A percentile compares a stretch with the other conserved stretches of the same genome.
Evolutionary conservation across 2,113 vertebrate species (phyloP).

Genomic region (Dissostichus mawsoni): DNA sequence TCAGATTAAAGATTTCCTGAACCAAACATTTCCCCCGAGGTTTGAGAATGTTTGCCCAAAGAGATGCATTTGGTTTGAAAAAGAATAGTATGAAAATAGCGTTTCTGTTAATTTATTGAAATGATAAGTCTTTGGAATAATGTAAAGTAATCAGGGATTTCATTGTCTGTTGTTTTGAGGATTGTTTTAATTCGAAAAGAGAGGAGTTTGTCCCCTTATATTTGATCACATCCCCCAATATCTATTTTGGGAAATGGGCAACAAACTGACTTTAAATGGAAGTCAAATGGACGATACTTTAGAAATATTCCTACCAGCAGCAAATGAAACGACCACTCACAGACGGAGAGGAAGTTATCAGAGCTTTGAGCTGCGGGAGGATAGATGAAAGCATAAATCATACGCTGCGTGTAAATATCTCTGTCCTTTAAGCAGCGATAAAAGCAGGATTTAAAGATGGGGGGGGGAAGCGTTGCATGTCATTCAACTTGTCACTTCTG

Average conservation of each 20-base stretch:
- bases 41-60: conserved; percentile 48
- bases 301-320: not conserved
- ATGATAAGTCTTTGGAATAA: conserved; percentile 62
- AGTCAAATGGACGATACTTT: not conserved
- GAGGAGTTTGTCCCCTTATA: not conserved
- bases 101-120: not conserved
- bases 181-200: not conserved
- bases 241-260: not conserved
- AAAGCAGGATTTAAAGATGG: not conserved
- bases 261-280: conserved; percentile 11
- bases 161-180: not conserved
- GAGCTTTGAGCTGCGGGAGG: not conserved
- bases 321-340: not conserved
- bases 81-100: conserved; percentile 59
- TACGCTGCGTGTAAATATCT: conserved; percentile 4
- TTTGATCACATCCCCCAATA: not conserved
- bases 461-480: not conserved
- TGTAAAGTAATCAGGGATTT: not conserved
- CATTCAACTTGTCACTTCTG: not conserved
- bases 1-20: conserved; percentile 45
- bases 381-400: not conserved
- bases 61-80: conserved; percentile 53
- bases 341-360: not conserved
- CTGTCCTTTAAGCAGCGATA: conserved; percentile 12
- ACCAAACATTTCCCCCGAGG: conserved; percentile 46